Evolutionary conservation across 2,113 vertebrate genomes (phyloP).

Genomic region (Brachionichthys hirsutus): DNA sequence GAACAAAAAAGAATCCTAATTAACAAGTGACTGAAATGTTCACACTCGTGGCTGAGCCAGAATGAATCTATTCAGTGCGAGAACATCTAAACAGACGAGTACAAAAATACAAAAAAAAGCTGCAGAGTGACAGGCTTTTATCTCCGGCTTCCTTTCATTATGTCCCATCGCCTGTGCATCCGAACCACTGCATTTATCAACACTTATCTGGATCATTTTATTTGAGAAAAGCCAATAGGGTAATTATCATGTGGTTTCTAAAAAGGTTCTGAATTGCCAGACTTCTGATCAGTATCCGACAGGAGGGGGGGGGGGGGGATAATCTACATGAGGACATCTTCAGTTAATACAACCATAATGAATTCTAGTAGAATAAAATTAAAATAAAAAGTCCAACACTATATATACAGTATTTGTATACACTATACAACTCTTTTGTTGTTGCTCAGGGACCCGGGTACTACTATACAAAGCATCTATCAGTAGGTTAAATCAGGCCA

Average conservation of each 20-base stretch:
- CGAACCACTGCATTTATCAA: constrained; percentile 46
- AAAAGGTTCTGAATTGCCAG: constrained; percentile 31
- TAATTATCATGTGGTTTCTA: constrained; percentile 37
- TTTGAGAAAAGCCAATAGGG: constrained; percentile 27
- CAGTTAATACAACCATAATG: no score
- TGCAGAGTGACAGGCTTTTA: constrained; percentile 42
- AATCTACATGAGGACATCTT: no score
- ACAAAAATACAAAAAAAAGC: constrained; percentile 48
- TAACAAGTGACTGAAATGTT: constrained; percentile 51
- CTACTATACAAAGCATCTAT: constrained; percentile 29
- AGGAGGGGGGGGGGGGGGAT: no score
- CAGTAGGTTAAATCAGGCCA: constrained; percentile 26
- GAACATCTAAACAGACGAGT: constrained; percentile 28
- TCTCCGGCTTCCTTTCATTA: constrained; percentile 49
- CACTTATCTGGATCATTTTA: constrained; percentile 47
- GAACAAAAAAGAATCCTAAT: constrained; percentile 56
- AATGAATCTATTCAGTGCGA: constrained; percentile 54
- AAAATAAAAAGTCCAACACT: no score
- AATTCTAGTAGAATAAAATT: no score
- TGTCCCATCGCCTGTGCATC: constrained; percentile 23
- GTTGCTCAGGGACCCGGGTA: constrained; percentile 67
- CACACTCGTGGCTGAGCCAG: constrained; percentile 19
- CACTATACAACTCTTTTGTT: no score
- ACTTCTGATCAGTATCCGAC: constrained; percentile 25
- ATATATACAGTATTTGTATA: no score